phyloP scores from a whole-genome alignment of 2,797 vertebrate genomes.

The Malacoraja senta region DNA sequence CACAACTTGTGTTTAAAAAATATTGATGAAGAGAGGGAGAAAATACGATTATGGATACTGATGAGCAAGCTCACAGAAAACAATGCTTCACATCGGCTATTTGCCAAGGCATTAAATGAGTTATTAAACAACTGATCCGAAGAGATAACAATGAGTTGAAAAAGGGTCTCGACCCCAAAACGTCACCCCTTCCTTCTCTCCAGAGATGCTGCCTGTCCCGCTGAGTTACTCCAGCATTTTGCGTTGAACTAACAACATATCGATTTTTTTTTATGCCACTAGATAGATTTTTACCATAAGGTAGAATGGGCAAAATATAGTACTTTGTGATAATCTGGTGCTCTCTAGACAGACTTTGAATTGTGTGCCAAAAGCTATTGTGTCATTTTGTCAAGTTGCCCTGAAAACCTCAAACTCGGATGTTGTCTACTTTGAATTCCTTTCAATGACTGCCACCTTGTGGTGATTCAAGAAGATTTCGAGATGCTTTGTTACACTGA shows the following conservation, averaged over 20 bases:
- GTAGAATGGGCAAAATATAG: neutral
- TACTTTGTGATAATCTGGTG: neutral
- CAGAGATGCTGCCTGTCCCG: no score
- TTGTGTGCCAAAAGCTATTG: neutral
- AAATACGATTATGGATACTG: neutral
- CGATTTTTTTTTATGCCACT: no score
- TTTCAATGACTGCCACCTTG: slow-evolving; percentile 21
- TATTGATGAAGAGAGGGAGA: neutral
- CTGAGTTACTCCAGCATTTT: no score
- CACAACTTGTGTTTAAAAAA: neutral
- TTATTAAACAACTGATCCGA: neutral
- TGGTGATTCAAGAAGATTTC: neutral
- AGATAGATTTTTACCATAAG: neutral
- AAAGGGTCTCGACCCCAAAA: no score
- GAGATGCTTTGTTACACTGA: no score
- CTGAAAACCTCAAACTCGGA: neutral
- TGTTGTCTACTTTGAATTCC: neutral
- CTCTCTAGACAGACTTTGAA: neutral
- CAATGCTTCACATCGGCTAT: no score
- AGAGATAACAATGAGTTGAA: neutral
- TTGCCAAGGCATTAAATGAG: neutral
- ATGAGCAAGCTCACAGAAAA: neutral
- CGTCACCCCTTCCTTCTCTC: no score
- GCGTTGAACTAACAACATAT: no score
- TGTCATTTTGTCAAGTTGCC: neutral